These are phyloP conservation scores for Salticus scenicus DNA, from an alignment of 2,888 invertebrate species.

Conservation along the genomic window DNA sequence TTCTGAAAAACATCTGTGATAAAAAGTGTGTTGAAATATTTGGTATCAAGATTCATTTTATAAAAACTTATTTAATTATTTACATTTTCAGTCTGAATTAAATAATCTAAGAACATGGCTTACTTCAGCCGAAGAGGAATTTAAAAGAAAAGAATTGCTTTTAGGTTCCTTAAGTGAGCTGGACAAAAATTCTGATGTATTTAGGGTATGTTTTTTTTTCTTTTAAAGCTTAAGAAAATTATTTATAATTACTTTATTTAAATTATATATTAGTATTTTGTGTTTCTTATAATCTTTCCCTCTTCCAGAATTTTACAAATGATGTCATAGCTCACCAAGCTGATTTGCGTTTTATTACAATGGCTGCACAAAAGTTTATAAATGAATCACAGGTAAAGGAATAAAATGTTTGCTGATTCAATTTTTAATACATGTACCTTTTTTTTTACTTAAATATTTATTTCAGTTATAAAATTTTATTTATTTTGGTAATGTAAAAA, in stretches of 20 bases:
- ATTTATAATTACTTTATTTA: too few species aligned
- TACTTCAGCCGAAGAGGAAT: constrained; percentile 84
- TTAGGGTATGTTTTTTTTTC: constrained; percentile 79
- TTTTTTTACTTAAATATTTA: too few species aligned
- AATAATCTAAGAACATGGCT: constrained; percentile 89
- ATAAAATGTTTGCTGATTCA: background rate
- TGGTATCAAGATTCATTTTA: too few species aligned
- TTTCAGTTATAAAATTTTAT: background rate
- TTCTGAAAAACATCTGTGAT: too few species aligned
- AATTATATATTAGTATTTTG: too few species aligned
- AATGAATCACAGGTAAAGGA: constrained; percentile 93
- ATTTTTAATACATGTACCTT: background rate
- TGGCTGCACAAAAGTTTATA: constrained; percentile 96
- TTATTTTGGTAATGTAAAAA: too few species aligned
- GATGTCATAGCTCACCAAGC: constrained; percentile 97
- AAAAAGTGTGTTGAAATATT: too few species aligned
- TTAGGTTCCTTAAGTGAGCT: constrained; percentile 85
- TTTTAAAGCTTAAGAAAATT: too few species aligned
- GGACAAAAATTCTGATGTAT: constrained; percentile 79
- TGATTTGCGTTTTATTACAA: constrained; percentile 94
- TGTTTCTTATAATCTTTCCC: too few species aligned
- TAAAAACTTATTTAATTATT: too few species aligned
- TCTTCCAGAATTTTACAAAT: constrained; percentile 86
- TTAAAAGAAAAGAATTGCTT: constrained; percentile 90
- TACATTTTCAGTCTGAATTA: constrained; percentile 79